These are phyloP conservation scores for Hepsetus odoe DNA, from an alignment of 2,113 vertebrate species.

Conservation along the genomic window DNA sequence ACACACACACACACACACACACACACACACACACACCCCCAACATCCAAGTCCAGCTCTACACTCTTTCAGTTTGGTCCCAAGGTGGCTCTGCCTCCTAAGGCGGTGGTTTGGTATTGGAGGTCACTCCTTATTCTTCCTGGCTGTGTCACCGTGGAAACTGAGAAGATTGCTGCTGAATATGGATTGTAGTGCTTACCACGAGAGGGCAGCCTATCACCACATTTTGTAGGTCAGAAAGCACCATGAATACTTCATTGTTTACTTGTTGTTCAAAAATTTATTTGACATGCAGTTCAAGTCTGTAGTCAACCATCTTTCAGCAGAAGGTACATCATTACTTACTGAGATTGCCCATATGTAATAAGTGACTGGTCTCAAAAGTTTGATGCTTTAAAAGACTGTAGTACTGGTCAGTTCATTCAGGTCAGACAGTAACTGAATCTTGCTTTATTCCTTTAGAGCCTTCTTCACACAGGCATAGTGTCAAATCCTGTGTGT, in stretches of 20 bases:
- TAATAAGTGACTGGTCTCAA: not conserved
- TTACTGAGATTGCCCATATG: not conserved
- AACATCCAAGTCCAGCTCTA: constrained; percentile 39
- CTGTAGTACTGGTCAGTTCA: not conserved
- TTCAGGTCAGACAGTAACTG: not conserved
- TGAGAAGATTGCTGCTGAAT: constrained; percentile 19
- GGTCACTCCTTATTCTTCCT: constrained; percentile 49
- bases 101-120: constrained; percentile 36
- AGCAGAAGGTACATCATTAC: not conserved
- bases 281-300: constrained; percentile 5
- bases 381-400: not conserved
- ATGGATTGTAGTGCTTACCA: constrained; percentile 16
- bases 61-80: not conserved
- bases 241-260: constrained; percentile 18
- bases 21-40: not conserved
- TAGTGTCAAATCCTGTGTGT: not conserved
- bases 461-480: not conserved
- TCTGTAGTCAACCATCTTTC: not conserved
- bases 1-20: constrained; percentile 15
- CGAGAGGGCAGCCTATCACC: constrained; percentile 49
- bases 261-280: constrained; percentile 40
- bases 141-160: constrained; percentile 36
- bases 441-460: not conserved
- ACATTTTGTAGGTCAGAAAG: not conserved
- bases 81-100: constrained; percentile 17